phyloP scores from a whole-genome alignment of 2,888 invertebrate genomes.

The Atherix ibis region DNA sequence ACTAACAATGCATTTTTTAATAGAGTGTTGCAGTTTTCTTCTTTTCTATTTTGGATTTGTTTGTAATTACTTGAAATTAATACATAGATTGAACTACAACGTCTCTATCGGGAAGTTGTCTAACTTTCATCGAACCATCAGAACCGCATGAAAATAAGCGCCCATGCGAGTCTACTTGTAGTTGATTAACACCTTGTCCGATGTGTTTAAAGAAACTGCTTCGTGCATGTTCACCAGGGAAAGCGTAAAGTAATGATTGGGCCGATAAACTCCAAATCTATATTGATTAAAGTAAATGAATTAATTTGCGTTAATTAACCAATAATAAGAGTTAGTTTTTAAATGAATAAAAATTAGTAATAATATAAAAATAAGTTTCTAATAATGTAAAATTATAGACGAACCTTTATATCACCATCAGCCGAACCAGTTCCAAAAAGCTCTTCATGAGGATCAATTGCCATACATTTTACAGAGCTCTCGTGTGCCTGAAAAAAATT shows the following conservation, averaged over 20 bases:
- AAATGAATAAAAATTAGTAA: not conserved
- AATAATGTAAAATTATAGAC: not conserved
- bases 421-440: constrained; percentile 91
- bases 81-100: constrained; percentile 40
- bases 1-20: too few species aligned
- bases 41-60: too few species aligned
- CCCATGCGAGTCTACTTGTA: constrained; percentile 76
- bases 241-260: constrained; percentile 71
- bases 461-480: constrained; percentile 84
- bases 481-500: constrained; percentile 58
- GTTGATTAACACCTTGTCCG: constrained; percentile 90
- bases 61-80: too few species aligned
- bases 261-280: constrained; percentile 88
- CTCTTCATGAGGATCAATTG: constrained; percentile 88
- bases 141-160: constrained; percentile 96
- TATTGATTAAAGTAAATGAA: constrained; percentile 14
- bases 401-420: constrained; percentile 81
- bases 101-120: constrained; percentile 75
- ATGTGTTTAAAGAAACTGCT: constrained; percentile 96
- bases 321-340: too few species aligned
- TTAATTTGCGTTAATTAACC: not conserved
- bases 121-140: constrained; percentile 96
- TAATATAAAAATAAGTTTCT: not conserved
- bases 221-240: constrained; percentile 87
- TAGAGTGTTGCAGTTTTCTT: too few species aligned